These are phyloP conservation scores for Mesorhabditis spiculigera DNA, from an alignment of 2,888 invertebrate species.

Conservation along the genomic window DNA sequence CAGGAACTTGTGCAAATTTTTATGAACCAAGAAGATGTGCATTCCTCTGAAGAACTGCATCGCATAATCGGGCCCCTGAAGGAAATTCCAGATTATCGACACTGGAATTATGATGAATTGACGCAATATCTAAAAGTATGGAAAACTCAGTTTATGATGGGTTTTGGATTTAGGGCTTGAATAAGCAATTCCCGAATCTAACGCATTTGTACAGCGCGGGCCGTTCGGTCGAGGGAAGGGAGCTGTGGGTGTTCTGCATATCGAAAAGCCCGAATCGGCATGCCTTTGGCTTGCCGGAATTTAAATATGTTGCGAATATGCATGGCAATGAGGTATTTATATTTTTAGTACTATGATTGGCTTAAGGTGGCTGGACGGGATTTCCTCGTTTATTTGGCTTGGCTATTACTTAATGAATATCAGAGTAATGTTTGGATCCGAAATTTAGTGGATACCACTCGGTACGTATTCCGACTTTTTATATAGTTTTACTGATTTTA, in stretches of 20 bases:
- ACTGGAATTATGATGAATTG: conserved; percentile 34
- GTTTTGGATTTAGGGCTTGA: conserved; percentile 22
- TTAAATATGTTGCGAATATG: conserved; percentile 92
- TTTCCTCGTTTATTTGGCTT: conserved; percentile 76
- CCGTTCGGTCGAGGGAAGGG: conserved; percentile 77
- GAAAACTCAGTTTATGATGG: background rate
- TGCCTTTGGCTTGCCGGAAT: conserved; percentile 78
- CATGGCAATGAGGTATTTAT: conserved; percentile 81
- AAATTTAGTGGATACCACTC: conserved; percentile 74
- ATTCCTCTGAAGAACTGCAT: background rate
- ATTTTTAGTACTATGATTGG: conserved; percentile 6
- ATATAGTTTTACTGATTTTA: background rate
- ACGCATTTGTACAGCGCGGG: conserved; percentile 69
- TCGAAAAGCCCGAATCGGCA: conserved; percentile 77
- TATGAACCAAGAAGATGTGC: background rate
- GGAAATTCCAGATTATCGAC: conserved; percentile 16
- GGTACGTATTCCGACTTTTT: background rate
- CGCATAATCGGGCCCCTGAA: background rate
- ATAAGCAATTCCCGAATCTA: conserved; percentile 52
- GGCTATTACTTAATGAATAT: conserved; percentile 84
- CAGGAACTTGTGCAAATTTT: conserved; percentile 16
- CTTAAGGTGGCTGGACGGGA: conserved; percentile 72
- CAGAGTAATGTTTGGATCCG: conserved; percentile 72
- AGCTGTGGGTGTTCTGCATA: conserved; percentile 84
- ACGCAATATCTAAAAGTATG: conserved; percentile 17